phyloP scores from a whole-genome alignment of 2,888 invertebrate genomes.

The Agonum fuliginosum region DNA sequence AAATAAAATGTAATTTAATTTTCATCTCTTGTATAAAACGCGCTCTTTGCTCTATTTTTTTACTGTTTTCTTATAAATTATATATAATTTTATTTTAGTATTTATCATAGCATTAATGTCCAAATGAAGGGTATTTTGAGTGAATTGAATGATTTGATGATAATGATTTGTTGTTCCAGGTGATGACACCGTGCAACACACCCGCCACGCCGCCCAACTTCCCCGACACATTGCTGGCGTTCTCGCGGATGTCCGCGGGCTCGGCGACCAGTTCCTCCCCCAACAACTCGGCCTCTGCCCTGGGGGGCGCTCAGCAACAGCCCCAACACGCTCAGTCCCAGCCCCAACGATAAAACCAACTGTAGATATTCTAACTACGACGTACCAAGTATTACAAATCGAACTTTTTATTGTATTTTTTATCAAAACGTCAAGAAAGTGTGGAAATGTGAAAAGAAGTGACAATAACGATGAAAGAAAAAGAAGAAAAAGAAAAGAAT shows the following conservation, averaged over 20 bases:
- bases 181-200: conserved; percentile 95
- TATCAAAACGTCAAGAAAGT: conserved; percentile 33
- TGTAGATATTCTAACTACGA: conserved; percentile 19
- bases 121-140: no score
- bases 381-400: conserved; percentile 53
- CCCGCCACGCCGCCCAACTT: conserved; percentile 96
- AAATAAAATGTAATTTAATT: no score
- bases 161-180: conserved; percentile 73
- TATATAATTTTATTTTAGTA: no score
- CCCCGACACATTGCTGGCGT: conserved; percentile 91
- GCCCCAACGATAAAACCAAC: conserved; percentile 71
- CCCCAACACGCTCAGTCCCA: conserved; percentile 70
- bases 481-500: not conserved
- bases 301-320: conserved; percentile 67
- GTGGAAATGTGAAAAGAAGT: conserved; percentile 41
- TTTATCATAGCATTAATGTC: no score
- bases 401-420: conserved; percentile 38
- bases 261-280: conserved; percentile 75
- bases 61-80: no score
- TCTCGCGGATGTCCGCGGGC: conserved; percentile 89
- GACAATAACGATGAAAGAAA: conserved; percentile 46
- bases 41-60: no score
- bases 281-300: conserved; percentile 71
- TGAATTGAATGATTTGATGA: no score
- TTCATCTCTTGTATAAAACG: no score